phyloP scores from a whole-genome alignment of 1,140 invertebrate species.

The Drosophila lini region DNA sequence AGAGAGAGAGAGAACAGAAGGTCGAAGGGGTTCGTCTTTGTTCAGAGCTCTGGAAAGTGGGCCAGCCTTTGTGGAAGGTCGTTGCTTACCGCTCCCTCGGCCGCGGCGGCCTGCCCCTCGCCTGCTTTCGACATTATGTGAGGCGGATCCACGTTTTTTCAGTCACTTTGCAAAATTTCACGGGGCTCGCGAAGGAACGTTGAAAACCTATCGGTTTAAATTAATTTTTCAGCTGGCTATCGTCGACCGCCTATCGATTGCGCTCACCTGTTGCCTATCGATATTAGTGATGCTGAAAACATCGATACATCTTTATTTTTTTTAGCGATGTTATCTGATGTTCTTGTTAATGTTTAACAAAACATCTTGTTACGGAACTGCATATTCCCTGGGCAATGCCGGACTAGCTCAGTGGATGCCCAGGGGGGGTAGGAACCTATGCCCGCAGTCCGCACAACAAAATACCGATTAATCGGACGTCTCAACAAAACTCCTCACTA shows the following conservation, averaged over 20 bases:
- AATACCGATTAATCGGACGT: no score
- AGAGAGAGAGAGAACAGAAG: constrained; percentile 4
- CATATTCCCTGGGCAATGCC: no score
- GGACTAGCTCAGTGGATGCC: no score
- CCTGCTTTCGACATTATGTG: constrained; percentile 35
- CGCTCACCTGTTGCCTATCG: no score
- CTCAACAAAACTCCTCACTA: no score
- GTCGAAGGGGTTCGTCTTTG: not conserved
- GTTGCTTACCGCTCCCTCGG: constrained; percentile 35
- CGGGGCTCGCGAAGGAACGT: constrained; percentile 3
- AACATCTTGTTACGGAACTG: no score
- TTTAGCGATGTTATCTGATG: no score
- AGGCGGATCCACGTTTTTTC: constrained; percentile 31
- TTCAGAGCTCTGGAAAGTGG: not conserved
- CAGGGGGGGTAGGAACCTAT: no score
- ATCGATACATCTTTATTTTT: no score
- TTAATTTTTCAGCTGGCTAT: constrained; percentile 14
- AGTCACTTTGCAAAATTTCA: constrained; percentile 11
- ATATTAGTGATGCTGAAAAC: no score
- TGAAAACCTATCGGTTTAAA: constrained; percentile 12
- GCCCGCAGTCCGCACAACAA: no score
- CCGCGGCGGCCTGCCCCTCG: constrained; percentile 17
- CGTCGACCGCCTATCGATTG: not conserved
- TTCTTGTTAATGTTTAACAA: no score
- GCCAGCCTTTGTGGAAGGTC: not conserved